These are phyloP conservation scores for Hyposoter didymator DNA, from an alignment of 2,888 invertebrate species.

Conservation along the genomic window DNA sequence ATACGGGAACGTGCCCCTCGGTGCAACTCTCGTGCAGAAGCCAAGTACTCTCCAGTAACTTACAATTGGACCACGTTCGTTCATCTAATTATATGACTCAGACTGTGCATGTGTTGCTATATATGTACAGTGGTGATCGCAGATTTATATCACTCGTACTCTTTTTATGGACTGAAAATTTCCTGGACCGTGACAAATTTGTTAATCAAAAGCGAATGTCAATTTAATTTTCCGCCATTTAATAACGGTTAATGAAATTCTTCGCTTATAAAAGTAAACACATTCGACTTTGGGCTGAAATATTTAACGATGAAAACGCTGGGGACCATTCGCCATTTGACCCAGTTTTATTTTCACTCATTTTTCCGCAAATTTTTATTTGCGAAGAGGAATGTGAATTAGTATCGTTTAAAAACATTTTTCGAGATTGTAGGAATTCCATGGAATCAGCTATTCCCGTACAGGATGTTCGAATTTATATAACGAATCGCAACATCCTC, in stretches of 20 bases:
- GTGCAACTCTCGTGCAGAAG: conserved; percentile 30
- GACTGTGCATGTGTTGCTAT: neutral
- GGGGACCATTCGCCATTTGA: neutral
- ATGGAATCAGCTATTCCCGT: neutral
- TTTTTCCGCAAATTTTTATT: neutral
- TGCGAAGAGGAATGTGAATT: neutral
- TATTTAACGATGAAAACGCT: neutral
- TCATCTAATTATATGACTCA: conserved; percentile 50
- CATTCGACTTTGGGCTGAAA: neutral
- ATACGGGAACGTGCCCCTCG: conserved; percentile 7
- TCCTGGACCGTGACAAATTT: neutral
- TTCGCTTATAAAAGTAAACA: neutral
- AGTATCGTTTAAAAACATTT: neutral
- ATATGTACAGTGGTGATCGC: neutral
- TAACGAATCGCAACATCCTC: neutral
- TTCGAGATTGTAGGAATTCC: neutral
- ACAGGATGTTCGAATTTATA: neutral
- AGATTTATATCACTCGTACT: conserved; percentile 23
- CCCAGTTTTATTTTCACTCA: neutral
- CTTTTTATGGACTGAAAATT: neutral
- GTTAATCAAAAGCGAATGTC: neutral
- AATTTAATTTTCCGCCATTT: neutral
- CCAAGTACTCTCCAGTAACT: conserved; percentile 50
- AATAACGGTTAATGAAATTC: neutral
- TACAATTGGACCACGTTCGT: conserved; percentile 57